Base-by-base conservation (phyloP, 2,797 vertebrate genomes). In the Diplodus sargus region DNA sequence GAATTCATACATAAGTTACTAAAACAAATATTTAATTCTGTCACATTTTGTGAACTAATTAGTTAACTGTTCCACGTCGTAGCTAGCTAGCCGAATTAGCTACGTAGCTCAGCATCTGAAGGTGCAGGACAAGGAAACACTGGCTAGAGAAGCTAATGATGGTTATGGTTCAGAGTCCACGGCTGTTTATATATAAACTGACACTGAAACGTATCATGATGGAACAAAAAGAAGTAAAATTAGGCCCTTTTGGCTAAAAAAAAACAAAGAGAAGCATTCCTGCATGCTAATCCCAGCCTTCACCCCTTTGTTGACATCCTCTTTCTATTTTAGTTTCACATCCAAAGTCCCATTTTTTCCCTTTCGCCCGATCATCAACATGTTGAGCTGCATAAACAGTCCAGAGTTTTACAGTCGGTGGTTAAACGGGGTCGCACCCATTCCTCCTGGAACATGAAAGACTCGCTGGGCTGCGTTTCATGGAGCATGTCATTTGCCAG, bases 401-500 rank as follows among this genome's bases (percentile, higher is more conserved):
- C 10, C 8, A 7, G 34, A 22, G 49, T 85, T 70, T 68, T 69
- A 64, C 70, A 51, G 57, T 58, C 70, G 34, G 59, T 67, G 66
- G 61, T 82, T 47, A 83, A 87, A 75, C 1, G 8, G 4, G 52
- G 68, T 63, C 81, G 53, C 51, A 54, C 72, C 52, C 53, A 0
- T 28, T 11, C 45, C 43, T 74, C 42, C 30, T 78, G 45, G 59
- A 43, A 70, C 69, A 79, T 76, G 79, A 84, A 75, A 86, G 64
- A 71, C 64, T 68, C 52, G 54, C 61, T 68, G 70, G 30, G 66
- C 61, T 81, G 59, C 73, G 62, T 42, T 85, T 88, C 79, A 88
- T 76, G 17, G 57, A 83, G 67, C 60, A 30, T 84, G 83, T 85
- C 56, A 86, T 90, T 89, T 80, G 52, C 64, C 45, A 43, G 58